Percentiles rank a stretch among this genome's conserved stretches.
phyloP scores from a whole-genome alignment of 2,888 invertebrate genomes.

The Cantharis flavilabris region DNA sequence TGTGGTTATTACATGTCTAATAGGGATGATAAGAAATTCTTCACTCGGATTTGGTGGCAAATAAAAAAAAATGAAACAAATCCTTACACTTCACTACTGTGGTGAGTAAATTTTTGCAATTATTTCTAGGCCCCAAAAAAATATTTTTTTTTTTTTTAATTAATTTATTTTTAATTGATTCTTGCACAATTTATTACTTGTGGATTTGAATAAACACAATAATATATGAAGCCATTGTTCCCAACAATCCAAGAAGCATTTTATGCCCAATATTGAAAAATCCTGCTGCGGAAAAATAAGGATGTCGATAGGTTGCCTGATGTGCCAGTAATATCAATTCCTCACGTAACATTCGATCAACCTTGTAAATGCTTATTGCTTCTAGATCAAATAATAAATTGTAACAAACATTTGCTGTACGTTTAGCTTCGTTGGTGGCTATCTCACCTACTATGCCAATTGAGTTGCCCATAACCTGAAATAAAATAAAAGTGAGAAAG shows the following conservation, averaged over 20 bases:
- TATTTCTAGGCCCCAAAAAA: too few relatives aligned
- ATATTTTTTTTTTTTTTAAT: too few relatives aligned
- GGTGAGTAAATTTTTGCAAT: too few relatives aligned
- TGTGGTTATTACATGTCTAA: too few relatives aligned
- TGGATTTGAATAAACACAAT: conserved; percentile 33
- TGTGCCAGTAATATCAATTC: neutral
- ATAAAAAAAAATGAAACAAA: too few relatives aligned
- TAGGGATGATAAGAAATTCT: too few relatives aligned
- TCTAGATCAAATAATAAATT: conserved; percentile 2
- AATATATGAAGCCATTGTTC: neutral
- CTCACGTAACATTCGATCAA: neutral
- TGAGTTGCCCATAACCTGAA: neutral
- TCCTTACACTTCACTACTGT: too few relatives aligned
- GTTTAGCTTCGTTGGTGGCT: neutral
- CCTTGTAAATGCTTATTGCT: neutral
- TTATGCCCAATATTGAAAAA: conserved; percentile 6
- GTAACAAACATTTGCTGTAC: neutral
- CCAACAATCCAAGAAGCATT: neutral
- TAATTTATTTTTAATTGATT: too few relatives aligned
- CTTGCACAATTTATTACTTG: too few relatives aligned
- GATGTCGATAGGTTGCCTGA: neutral
- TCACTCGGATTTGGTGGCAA: too few relatives aligned
- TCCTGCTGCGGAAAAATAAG: conserved; percentile 18
- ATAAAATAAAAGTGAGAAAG: too few relatives aligned
- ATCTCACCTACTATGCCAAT: neutral